Evolutionary conservation across 1,140 invertebrate genomes (phyloP).

Genomic region (Anastrepha ludens): DNA sequence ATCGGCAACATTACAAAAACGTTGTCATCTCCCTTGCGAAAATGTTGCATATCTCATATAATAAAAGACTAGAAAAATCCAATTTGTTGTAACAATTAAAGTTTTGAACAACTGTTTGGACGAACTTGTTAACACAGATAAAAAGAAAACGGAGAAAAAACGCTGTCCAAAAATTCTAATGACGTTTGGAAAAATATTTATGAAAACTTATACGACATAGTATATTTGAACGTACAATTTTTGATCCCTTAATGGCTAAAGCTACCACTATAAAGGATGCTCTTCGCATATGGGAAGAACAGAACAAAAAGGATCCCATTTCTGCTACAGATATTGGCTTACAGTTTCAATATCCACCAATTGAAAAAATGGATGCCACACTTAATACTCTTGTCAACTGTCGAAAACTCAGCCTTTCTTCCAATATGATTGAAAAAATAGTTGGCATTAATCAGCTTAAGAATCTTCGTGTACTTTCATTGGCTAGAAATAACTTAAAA

Average conservation of each 20-base stretch:
- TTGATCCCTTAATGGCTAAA: constrained; percentile 63
- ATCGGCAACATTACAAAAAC: too few species aligned
- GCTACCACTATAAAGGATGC: constrained; percentile 85
- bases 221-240: background rate
- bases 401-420: constrained; percentile 90
- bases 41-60: too few species aligned
- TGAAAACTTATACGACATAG: background rate
- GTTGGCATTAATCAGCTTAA: constrained; percentile 84
- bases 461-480: constrained; percentile 87
- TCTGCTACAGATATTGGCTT: constrained; percentile 85
- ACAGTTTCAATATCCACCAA: constrained; percentile 87
- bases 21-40: too few species aligned
- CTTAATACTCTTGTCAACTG: constrained; percentile 80
- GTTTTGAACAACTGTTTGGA: too few species aligned
- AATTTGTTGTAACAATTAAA: too few species aligned
- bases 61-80: too few species aligned
- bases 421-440: constrained; percentile 95
- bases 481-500: constrained; percentile 94
- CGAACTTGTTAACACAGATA: background rate
- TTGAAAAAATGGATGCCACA: constrained; percentile 87
- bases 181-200: constrained; percentile 14
- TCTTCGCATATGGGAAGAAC: constrained; percentile 88
- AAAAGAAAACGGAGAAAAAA: background rate
- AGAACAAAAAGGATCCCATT: constrained; percentile 78
- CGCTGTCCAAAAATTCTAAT: background rate